Evolutionary conservation across 2,797 vertebrate genomes (phyloP).

Genomic region (Sebastes iracundus): DNA sequence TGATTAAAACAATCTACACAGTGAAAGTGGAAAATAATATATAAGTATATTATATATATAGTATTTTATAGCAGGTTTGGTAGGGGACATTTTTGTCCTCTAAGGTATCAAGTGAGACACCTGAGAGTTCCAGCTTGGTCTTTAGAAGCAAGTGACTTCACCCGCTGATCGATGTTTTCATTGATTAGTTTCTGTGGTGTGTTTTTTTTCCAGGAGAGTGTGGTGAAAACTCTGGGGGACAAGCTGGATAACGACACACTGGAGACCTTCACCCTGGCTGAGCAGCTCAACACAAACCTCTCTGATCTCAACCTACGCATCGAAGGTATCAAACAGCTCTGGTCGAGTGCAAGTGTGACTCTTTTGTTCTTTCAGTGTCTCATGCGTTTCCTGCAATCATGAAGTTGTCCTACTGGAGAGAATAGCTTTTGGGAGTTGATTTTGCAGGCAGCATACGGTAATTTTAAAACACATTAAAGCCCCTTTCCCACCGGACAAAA

Average conservation of each 20-base stretch:
- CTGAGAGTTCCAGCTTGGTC: neutral
- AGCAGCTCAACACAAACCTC: conserved; percentile 85
- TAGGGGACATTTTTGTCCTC: neutral
- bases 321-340: conserved; percentile 85
- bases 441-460: neutral
- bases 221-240: conserved; percentile 76
- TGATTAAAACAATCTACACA: neutral
- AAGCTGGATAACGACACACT: conserved; percentile 83
- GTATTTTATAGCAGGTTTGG: neutral
- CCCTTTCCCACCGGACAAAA: too few relatives aligned
- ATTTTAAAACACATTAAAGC: neutral
- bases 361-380: neutral
- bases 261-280: conserved; percentile 83
- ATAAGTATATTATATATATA: neutral
- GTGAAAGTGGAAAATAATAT: neutral
- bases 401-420: neutral
- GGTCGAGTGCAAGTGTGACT: fast-evolving
- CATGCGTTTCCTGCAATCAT: neutral
- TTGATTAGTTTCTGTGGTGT: conserved; percentile 52
- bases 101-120: too few relatives aligned
- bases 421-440: neutral
- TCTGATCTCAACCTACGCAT: conserved; percentile 83
- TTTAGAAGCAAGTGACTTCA: neutral
- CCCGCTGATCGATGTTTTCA: neutral
- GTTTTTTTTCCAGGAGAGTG: conserved; percentile 81